Conservation (phyloP, 2,888 invertebrate species). For the Caenorhabditis uteleia region DNA sequence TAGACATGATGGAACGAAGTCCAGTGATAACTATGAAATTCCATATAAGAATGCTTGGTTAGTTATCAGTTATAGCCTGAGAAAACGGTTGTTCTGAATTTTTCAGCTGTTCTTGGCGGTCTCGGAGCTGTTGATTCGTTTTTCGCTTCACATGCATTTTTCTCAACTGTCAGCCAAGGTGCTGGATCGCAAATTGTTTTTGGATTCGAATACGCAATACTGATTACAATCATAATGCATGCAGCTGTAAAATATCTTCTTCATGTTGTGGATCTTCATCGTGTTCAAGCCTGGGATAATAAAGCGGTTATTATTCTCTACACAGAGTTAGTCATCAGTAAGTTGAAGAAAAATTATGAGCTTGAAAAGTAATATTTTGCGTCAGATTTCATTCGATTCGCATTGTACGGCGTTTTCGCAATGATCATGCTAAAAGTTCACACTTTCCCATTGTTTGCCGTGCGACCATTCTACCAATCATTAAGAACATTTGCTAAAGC, state of each 20-base stretch:
- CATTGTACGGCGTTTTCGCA: constrained; percentile 88
- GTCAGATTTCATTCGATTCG: constrained; percentile 77
- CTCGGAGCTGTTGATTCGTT: constrained; percentile 84
- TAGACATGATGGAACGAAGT: constrained; percentile 99
- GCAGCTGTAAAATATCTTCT: constrained; percentile 88
- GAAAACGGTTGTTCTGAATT: background rate
- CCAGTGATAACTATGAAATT: constrained; percentile 94
- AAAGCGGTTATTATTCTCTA: constrained; percentile 96
- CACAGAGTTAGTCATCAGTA: constrained; percentile 91
- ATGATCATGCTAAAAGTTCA: constrained; percentile 95
- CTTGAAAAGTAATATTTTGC: background rate
- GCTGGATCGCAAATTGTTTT: constrained; percentile 97
- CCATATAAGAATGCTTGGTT: constrained; percentile 85
- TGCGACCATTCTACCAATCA: constrained; percentile 99
- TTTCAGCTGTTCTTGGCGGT: constrained; percentile 78
- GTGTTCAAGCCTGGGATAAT: constrained; percentile 89
- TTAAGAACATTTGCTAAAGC: constrained; percentile 90
- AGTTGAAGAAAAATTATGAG: constrained; percentile 55
- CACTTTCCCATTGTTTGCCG: constrained; percentile 94
- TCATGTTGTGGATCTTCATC: constrained; percentile 88
- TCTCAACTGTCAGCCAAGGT: constrained; percentile 88
- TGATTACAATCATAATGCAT: constrained; percentile 80
- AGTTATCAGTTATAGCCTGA: constrained; percentile 62
- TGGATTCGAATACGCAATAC: constrained; percentile 97
- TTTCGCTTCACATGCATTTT: constrained; percentile 91